Conservation (phyloP, 2,113 vertebrate species). For the Hepsetus odoe region DNA sequence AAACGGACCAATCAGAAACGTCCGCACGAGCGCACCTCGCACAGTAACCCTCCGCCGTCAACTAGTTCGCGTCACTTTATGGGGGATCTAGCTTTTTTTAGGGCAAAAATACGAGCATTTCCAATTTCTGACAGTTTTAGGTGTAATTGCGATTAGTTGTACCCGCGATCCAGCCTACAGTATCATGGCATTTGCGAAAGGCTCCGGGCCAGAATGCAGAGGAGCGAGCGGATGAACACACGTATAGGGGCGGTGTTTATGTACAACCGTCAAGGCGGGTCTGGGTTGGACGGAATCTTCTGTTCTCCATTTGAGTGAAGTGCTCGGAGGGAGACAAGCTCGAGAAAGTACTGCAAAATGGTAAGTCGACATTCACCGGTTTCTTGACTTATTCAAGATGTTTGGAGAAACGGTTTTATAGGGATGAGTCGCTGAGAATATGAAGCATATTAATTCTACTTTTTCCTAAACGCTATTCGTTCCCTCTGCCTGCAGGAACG, state of each 20-base stretch:
- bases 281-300: conserved; percentile 72
- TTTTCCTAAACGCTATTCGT: no score
- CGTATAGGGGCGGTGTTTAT: conserved; percentile 81
- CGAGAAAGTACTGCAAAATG: conserved; percentile 54
- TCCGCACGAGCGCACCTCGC: conserved; percentile 49
- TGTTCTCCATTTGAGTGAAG: conserved; percentile 61
- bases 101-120: background rate
- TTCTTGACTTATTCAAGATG: background rate
- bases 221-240: conserved; percentile 60
- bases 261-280: conserved; percentile 76
- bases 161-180: background rate
- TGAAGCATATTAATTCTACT: no score
- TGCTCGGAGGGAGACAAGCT: background rate
- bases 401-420: no score
- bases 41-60: conserved; percentile 52
- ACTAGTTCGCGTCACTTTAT: conserved; percentile 20
- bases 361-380: conserved; percentile 47
- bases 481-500: no score
- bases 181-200: background rate
- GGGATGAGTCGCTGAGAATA: background rate
- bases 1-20: conserved; percentile 87
- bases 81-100: conserved; percentile 11
- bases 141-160: background rate
- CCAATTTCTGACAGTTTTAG: background rate
- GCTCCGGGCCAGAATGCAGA: conserved; percentile 39